phyloP scores from a whole-genome alignment of 2,797 vertebrate species.

The Nannoperca australis region DNA sequence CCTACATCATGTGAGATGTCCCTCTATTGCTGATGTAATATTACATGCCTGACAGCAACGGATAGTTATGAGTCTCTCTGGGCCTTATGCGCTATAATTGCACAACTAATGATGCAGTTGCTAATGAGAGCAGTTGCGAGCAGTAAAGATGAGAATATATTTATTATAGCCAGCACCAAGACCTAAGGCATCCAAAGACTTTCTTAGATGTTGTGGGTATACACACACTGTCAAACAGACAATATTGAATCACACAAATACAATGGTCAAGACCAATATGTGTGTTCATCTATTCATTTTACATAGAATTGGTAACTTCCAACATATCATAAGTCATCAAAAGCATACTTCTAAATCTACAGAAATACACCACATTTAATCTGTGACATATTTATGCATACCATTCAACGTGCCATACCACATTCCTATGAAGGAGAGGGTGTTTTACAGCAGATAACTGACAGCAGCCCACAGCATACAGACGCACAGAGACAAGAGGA shows the following conservation, averaged over 20 bases:
- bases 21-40: constrained; percentile 61
- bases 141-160: constrained; percentile 46
- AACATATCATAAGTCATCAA: constrained; percentile 13
- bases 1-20: constrained; percentile 53
- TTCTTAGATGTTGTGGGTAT: constrained; percentile 9
- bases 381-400: constrained; percentile 41
- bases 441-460: constrained; percentile 74
- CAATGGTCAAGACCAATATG: neutral
- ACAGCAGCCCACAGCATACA: constrained; percentile 66
- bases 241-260: neutral
- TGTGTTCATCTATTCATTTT: neutral
- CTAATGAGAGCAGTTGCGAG: constrained; percentile 60
- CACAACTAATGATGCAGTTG: constrained; percentile 64
- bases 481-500: constrained; percentile 55
- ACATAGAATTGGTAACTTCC: neutral
- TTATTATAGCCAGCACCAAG: constrained; percentile 16
- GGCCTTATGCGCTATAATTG: constrained; percentile 60
- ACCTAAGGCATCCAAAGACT: constrained; percentile 7
- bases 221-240: constrained; percentile 1
- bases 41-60: constrained; percentile 61
- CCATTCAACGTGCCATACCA: constrained; percentile 14
- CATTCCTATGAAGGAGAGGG: constrained; percentile 58
- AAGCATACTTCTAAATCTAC: neutral
- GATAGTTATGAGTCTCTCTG: constrained; percentile 66
- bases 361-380: constrained; percentile 14